Percentiles rank a stretch among this genome's conserved stretches.
Conservation (phyloP, 2,113 vertebrate genomes). For the Physeter macrocephalus region DNA sequence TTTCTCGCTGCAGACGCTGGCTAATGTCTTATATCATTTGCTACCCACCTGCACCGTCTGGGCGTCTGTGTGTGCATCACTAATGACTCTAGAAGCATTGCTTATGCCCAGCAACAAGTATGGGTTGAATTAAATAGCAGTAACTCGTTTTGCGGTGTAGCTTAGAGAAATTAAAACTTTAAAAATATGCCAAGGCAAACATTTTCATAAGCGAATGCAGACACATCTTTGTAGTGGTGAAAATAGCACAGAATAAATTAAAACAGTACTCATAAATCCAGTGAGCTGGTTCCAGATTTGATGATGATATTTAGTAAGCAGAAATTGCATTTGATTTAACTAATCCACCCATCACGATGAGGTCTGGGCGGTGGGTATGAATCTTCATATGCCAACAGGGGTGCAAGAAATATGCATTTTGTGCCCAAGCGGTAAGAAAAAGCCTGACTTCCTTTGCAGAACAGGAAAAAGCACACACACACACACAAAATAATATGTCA, state of each 20-base stretch:
- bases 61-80: not conserved
- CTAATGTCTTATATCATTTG: slow-evolving; percentile 22
- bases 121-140: slow-evolving; percentile 46
- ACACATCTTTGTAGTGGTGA: not conserved
- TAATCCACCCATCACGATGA: not conserved
- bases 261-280: slow-evolving; percentile 5
- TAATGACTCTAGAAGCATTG: not conserved
- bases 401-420: not conserved
- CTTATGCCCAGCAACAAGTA: slow-evolving; percentile 25
- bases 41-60: not conserved
- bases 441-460: not conserved
- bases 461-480: not conserved
- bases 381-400: slow-evolving; percentile 6
- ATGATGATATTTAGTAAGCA: not conserved
- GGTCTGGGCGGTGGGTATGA: not conserved
- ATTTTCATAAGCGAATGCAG: slow-evolving; percentile 38
- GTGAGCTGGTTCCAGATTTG: not conserved
- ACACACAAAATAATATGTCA: not conserved
- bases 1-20: not conserved
- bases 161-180: slow-evolving; percentile 64
- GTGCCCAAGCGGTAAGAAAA: not conserved
- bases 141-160: not conserved
- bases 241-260: slow-evolving; percentile 7
- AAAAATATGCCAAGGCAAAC: slow-evolving; percentile 25
- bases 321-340: slow-evolving; percentile 5